These are phyloP conservation scores for Abramis brama DNA, from an alignment of 2,113 vertebrate genomes.

Conservation along the genomic window DNA sequence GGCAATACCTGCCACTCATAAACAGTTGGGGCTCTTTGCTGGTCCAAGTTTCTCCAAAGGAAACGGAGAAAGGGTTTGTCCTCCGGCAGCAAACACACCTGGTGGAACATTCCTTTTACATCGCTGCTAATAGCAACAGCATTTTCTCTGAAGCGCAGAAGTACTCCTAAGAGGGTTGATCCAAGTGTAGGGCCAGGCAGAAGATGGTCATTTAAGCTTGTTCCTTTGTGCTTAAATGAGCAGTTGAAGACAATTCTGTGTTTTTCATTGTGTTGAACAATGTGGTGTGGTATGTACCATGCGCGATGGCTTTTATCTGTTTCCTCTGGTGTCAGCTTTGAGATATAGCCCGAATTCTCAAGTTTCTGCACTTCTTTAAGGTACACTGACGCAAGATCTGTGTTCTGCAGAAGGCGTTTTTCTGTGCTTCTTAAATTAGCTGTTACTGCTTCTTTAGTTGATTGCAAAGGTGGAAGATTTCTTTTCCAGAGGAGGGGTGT, in stretches of 20 bases:
- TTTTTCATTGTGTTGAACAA: constrained; percentile 45
- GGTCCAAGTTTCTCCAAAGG: constrained; percentile 19
- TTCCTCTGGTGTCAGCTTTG: neutral
- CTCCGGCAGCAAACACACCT: constrained; percentile 19
- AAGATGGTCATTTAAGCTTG: neutral
- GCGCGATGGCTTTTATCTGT: neutral
- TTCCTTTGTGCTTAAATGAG: constrained; percentile 17
- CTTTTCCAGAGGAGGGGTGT: constrained; percentile 31
- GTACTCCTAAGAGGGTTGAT: constrained; percentile 18
- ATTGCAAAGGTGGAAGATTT: constrained; percentile 4
- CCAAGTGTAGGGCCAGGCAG: neutral
- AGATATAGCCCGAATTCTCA: neutral
- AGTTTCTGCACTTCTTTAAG: constrained; percentile 23
- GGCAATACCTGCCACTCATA: constrained; percentile 27
- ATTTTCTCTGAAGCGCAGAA: constrained; percentile 5
- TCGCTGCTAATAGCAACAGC: neutral
- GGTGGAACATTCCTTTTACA: constrained; percentile 3
- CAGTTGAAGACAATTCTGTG: constrained; percentile 25
- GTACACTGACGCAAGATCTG: neutral
- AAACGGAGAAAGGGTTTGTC: constrained; percentile 4
- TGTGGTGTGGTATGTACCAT: constrained; percentile 40
- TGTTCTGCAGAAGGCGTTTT: neutral
- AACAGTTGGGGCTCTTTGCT: neutral
- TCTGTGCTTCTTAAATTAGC: constrained; percentile 12
- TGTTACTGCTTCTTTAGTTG: neutral